Conservation (phyloP, 2,888 invertebrate species). For the Agrochola circellaris region DNA sequence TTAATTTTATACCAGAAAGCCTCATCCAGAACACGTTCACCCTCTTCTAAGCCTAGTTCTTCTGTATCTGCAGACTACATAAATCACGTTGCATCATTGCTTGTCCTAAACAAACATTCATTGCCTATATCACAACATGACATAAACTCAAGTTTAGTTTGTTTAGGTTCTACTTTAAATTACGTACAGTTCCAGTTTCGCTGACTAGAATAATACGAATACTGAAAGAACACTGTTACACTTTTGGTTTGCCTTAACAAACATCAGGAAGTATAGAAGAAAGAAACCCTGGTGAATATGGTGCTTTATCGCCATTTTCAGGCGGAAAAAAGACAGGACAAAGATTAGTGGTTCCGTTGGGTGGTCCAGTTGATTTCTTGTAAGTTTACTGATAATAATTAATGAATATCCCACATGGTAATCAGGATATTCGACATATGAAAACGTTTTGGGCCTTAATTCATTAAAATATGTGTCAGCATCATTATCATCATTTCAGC, state of each 20-base stretch:
- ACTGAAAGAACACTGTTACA: conserved; percentile 2
- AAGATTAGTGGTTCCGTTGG: too few relatives aligned
- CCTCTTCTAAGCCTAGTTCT: neutral
- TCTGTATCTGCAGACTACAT: conserved; percentile 16
- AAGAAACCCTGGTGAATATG: neutral
- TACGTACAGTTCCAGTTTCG: conserved; percentile 7
- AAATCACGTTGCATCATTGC: conserved; percentile 16
- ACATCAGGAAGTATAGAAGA: neutral
- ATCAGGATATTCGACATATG: neutral
- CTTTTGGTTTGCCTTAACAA: neutral
- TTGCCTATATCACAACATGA: conserved; percentile 21
- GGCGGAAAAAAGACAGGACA: neutral
- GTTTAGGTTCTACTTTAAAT: conserved; percentile 46
- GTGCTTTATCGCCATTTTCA: neutral
- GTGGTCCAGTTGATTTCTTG: neutral
- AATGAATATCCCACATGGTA: neutral
- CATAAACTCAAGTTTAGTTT: conserved; percentile 39
- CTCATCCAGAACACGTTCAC: neutral
- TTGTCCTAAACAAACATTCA: conserved; percentile 52
- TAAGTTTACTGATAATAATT: neutral
- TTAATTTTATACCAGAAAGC: neutral
- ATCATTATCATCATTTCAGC: neutral
- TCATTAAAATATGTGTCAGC: too few relatives aligned
- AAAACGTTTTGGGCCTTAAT: too few relatives aligned
- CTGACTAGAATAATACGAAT: conserved; percentile 27